These are phyloP conservation scores for Oryzias melastigma DNA, from an alignment of 2,113 vertebrate species.

Conservation along the genomic window DNA sequence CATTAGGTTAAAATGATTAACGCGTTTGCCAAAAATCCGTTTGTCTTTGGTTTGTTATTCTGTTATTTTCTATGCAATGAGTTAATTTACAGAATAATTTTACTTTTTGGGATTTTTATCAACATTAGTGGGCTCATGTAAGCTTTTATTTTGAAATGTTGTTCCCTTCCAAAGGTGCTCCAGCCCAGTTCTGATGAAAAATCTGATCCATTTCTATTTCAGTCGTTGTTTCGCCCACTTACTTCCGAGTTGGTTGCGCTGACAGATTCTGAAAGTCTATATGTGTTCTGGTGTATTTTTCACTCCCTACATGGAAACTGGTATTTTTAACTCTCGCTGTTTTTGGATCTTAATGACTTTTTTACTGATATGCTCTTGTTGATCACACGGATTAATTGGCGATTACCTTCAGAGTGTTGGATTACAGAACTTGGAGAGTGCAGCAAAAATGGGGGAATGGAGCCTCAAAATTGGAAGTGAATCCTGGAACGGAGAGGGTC, in stretches of 20 bases:
- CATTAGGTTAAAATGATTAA: no score
- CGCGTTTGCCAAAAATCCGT: no score
- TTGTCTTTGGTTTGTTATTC: no score
- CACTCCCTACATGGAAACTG: slow-evolving; percentile 55
- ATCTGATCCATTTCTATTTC: slow-evolving; percentile 70
- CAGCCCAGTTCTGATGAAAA: slow-evolving; percentile 50
- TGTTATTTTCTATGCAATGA: slow-evolving; percentile 16
- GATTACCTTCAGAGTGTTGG: background rate
- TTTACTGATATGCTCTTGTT: background rate
- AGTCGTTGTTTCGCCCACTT: slow-evolving; percentile 54
- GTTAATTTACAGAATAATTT: slow-evolving; percentile 14
- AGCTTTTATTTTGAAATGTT: slow-evolving; percentile 2
- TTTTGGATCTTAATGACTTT: background rate
- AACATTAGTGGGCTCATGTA: background rate
- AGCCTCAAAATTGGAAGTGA: background rate
- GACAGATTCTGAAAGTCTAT: slow-evolving; percentile 65
- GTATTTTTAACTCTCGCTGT: slow-evolving; percentile 47
- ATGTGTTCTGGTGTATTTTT: slow-evolving; percentile 54
- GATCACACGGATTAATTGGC: slow-evolving; percentile 1
- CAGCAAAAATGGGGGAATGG: background rate
- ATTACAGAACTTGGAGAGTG: background rate
- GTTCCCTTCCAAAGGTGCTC: slow-evolving; percentile 1
- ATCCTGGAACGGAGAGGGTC: slow-evolving; percentile 9
- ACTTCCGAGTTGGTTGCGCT: slow-evolving; percentile 52
- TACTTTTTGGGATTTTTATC: background rate